Percentiles rank a stretch among this genome's conserved stretches.
Evolutionary conservation across 2,888 invertebrate genomes (phyloP).

Genomic region (Epirrhoe tristata): DNA sequence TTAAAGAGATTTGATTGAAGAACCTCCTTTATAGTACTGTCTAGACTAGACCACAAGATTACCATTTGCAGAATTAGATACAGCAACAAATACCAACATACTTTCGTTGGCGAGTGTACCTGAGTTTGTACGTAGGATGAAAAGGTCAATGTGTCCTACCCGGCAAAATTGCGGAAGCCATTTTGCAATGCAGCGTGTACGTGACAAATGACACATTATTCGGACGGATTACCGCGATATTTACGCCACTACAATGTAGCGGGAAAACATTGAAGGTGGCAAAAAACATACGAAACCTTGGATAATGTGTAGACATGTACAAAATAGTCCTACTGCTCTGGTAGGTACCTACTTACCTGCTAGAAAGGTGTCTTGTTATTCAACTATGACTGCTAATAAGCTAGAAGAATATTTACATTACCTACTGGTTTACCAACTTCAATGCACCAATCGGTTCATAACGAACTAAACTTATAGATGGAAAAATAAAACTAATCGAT

Average conservation of each 20-base stretch:
- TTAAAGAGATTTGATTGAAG: no score
- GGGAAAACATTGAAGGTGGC: constrained; percentile 21
- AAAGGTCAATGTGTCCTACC: constrained; percentile 67
- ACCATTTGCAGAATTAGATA: no score
- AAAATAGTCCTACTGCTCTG: no score
- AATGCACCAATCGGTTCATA: no score
- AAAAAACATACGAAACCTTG: background rate
- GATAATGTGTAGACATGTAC: no score
- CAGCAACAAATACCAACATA: background rate
- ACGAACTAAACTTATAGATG: background rate
- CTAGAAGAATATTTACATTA: no score
- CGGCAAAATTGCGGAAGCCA: constrained; percentile 46
- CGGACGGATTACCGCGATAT: constrained; percentile 53
- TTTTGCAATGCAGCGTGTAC: background rate
- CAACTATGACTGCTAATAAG: no score
- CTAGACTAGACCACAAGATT: no score
- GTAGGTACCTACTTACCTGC: no score
- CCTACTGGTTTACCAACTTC: background rate
- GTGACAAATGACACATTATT: constrained; percentile 34
- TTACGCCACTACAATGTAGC: constrained; percentile 45
- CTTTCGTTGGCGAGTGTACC: background rate
- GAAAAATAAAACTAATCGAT: constrained; percentile 23
- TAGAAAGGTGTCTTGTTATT: no score
- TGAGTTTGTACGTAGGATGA: background rate
- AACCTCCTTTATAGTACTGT: background rate